These are phyloP conservation scores for Elgonia sp. DNA, from an alignment of 2,888 invertebrate genomes.

Conservation along the genomic window DNA sequence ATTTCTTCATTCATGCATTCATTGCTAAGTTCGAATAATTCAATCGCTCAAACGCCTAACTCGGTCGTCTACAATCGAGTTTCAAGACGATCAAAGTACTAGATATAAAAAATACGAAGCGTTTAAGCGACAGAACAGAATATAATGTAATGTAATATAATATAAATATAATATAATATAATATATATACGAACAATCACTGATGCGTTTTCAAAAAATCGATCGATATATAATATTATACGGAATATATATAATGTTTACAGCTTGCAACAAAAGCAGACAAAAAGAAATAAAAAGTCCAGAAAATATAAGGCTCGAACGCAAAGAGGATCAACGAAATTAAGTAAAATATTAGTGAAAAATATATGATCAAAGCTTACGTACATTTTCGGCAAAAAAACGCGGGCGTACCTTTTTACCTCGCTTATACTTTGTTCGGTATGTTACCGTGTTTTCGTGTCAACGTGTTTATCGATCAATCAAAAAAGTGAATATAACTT, in stretches of 20 bases:
- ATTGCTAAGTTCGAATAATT: conserved; percentile 59
- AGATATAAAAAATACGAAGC: conserved; percentile 76
- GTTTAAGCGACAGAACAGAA: conserved; percentile 79
- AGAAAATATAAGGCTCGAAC: conserved; percentile 77
- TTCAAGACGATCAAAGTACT: conserved; percentile 47
- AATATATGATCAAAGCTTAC: conserved; percentile 79
- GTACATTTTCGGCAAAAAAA: conserved; percentile 72
- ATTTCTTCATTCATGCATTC: conserved; percentile 64
- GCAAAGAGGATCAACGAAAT: conserved; percentile 76
- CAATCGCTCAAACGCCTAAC: conserved; percentile 71
- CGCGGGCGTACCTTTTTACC: conserved; percentile 69
- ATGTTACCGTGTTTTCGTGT: conserved; percentile 46
- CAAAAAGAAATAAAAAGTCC: conserved; percentile 70
- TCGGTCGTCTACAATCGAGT: conserved; percentile 55
- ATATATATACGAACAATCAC: conserved; percentile 73
- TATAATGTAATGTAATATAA: conserved; percentile 43
- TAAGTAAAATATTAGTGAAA: conserved; percentile 56
- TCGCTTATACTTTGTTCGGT: conserved; percentile 44
- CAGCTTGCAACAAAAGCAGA: conserved; percentile 80
- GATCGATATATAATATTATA: conserved; percentile 55
- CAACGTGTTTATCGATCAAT: conserved; percentile 14
- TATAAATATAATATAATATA: conserved; percentile 45
- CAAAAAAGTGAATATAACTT: not conserved
- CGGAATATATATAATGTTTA: conserved; percentile 57
- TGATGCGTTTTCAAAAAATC: conserved; percentile 66